Evolutionary conservation across 2,113 vertebrate species (phyloP), one percentile per base, ranked within the genome.

Genomic region (Cynoglossus semilaevis): DNA sequence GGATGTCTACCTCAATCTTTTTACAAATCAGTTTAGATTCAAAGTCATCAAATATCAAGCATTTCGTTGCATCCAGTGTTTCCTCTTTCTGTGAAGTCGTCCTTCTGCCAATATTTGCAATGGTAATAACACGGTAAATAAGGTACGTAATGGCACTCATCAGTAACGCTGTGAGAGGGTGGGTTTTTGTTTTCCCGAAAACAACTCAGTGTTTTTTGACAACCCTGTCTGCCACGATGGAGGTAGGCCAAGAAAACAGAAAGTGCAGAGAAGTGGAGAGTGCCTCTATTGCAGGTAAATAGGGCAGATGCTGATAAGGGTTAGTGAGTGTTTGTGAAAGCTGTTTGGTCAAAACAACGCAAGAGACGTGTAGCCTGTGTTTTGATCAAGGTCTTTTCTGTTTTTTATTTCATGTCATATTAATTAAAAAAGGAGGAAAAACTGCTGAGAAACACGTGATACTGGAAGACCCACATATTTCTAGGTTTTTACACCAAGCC

Each of bases 121-220:
- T 35, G 54, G 19, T 57, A 57, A 45, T 45, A 36, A 40, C 54
- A 17, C 42, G 9, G 54, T 17, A 44, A 57, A 57, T 14, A 44
- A 22, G 79, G 13, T 45, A 45, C 9, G 72, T 62, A 73, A 78
- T 53, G n/a, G 40, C 48, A 51, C 63, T 48, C 8, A 60, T 74
- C 67, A 53, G 59, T 48, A 62, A 67, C 62, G 62, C 58, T 54
- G 50, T 42, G 37, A 47, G n/a, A 43, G 61, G 57, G 58, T 0
- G n/a, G 64, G 57, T n/a, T 34, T 51, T n/a, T 51, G 43, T 63
- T 88, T 85, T 84, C 82, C 85, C 81, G 52, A 81, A 79, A 85
- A 85, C 85, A 86, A 3, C 1, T 1, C 29, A 5, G 52, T 79
- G 72, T 79, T 71, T 67, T 51, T 64, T 67, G n/a, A 67, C 57